Percentiles rank a stretch among this genome's conserved stretches.
Conservation (phyloP, 2,797 vertebrate genomes). For the Etheostoma nigrum region DNA sequence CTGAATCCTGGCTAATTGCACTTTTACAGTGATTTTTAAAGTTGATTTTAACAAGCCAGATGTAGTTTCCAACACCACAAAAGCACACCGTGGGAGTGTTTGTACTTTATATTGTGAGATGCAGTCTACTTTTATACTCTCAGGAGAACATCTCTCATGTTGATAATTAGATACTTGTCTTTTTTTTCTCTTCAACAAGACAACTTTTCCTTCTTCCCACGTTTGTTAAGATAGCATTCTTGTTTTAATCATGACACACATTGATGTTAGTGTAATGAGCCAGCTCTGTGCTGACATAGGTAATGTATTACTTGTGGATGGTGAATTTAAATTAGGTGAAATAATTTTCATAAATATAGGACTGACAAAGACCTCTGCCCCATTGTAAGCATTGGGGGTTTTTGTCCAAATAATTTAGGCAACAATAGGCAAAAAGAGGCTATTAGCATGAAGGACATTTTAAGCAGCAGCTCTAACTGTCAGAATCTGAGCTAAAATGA, state of each 20-base stretch:
- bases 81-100: slow-evolving; percentile 35
- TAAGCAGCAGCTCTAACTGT: background rate
- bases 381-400: background rate
- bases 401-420: background rate
- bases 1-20: slow-evolving; percentile 49
- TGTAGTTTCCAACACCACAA: slow-evolving; percentile 39
- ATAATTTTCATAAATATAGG: slow-evolving; percentile 8
- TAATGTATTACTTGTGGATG: slow-evolving; percentile 17
- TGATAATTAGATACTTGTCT: slow-evolving; percentile 37
- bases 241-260: background rate
- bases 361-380: slow-evolving; percentile 3
- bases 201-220: slow-evolving; percentile 3
- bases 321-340: slow-evolving; percentile 30
- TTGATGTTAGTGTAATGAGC: slow-evolving; percentile 26
- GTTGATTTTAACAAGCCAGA: slow-evolving; percentile 58
- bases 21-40: slow-evolving; percentile 47
- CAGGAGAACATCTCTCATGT: slow-evolving; percentile 23
- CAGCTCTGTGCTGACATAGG: slow-evolving; percentile 8
- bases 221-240: slow-evolving; percentile 10
- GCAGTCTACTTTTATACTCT: slow-evolving; percentile 32
- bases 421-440: slow-evolving; percentile 14
- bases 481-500: background rate
- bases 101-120: slow-evolving; percentile 16
- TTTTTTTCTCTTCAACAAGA: slow-evolving; percentile 31
- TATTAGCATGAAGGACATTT: background rate